Base-by-base conservation (phyloP, 2,113 vertebrate genomes). In the Perca flavescens region DNA sequence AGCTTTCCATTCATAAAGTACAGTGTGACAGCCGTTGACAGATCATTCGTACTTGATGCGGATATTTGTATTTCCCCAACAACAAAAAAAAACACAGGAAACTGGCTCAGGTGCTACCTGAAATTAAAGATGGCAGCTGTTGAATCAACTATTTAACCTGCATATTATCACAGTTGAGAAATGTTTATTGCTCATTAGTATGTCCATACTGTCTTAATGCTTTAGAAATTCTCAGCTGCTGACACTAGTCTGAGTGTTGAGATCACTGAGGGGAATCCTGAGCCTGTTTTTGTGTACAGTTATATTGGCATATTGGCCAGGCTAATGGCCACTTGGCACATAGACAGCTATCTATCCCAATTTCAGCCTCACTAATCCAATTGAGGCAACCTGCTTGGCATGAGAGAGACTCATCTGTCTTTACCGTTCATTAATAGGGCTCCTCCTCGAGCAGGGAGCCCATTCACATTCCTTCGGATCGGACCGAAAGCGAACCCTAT, bases 371-470 rank as follows among this genome's bases (percentile, higher is more conserved):
- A 56, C 85, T 94, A 93, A 94, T 94, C 91, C 90, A 93, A 92
- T 92, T 88, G 89, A 91, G 89, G 88, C 75, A 89, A 92, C 90
- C 90, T 92, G 89, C 90, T 91, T 94, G 94, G 94, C 94, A 92
- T 76, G 83, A 88, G 79, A 58, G 80, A 49, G 82, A 67, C 91
- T 94, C 92, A 86, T 94, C 93, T 93, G 94, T 94, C 93, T 94
- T 88, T 93, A 89, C 86, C 82, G 89, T 90, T 93, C 91, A 94
- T 94, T 94, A 94, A 93, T 81, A 81, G 71, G 83, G 72, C 88
- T 91, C 86, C 81, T 90, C 69, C 50, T 84, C 46, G 22, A 81
- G 85, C 73, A 53, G 71, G 4, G 76, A 62, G 58, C 60, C 76
- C 86, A 75, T 86, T 89, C 85, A 85, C 90, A 90, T 92, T 93